Evolutionary conservation across 2,797 vertebrate species (phyloP).

Genomic region (Anguilla anguilla): DNA sequence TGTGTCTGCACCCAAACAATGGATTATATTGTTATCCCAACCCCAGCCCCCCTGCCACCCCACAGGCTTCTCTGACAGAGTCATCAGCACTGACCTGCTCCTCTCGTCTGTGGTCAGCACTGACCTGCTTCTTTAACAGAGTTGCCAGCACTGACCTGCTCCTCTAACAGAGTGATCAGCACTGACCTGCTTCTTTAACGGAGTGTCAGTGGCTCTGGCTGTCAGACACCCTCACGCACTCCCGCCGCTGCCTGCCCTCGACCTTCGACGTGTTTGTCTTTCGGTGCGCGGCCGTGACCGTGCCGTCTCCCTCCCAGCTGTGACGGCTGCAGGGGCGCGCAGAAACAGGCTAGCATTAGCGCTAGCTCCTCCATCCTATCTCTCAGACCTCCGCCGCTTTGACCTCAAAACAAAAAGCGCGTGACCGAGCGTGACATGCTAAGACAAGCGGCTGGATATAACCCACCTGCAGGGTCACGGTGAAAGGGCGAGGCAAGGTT

Average conservation of each 20-base stretch:
- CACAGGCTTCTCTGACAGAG: background rate
- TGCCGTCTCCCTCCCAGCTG: background rate
- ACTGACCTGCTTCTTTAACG: background rate
- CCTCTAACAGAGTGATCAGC: background rate
- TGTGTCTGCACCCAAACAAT: background rate
- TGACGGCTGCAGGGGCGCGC: background rate
- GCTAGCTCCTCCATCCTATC: background rate
- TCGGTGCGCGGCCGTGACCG: background rate
- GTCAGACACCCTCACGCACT: background rate
- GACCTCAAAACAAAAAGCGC: background rate
- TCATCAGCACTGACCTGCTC: background rate
- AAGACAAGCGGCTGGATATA: background rate
- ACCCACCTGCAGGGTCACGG: too few species aligned
- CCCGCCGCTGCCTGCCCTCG: background rate
- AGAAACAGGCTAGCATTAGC: background rate
- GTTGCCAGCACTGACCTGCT: background rate
- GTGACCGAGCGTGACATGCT: background rate
- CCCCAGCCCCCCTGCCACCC: background rate
- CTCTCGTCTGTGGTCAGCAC: background rate
- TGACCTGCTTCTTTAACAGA: background rate
- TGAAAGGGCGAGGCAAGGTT: too few species aligned
- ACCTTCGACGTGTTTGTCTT: background rate
- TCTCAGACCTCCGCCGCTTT: background rate
- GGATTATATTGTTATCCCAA: background rate
- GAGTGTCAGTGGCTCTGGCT: background rate